A percentile compares a stretch with the other conserved stretches of the same genome.
phyloP scores from a whole-genome alignment of 2,113 vertebrate species.

The Salminus brasiliensis region DNA sequence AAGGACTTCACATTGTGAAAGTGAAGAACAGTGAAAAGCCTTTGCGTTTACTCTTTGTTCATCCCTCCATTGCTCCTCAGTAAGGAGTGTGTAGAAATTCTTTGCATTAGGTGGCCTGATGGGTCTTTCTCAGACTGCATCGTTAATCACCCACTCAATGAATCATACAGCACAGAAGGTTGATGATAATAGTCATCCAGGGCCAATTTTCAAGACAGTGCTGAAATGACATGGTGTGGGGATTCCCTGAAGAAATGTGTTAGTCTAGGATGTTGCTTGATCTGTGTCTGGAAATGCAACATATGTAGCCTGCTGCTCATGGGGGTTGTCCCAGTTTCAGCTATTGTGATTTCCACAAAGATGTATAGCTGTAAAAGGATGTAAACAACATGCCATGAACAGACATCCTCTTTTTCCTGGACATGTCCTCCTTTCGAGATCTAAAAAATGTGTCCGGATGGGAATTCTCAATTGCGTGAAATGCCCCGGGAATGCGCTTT shows the following conservation, averaged over 20 bases:
- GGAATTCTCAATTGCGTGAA: no score
- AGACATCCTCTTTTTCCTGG: no score
- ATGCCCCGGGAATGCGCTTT: no score
- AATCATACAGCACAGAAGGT: background rate
- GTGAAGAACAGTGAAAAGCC: no score
- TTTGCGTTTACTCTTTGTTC: no score
- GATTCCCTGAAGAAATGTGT: background rate
- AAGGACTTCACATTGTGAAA: no score
- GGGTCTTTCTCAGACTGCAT: background rate
- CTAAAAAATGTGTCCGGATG: no score
- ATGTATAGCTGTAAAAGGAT: background rate
- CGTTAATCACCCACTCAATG: background rate
- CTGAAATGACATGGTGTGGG: background rate
- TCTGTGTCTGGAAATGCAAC: background rate
- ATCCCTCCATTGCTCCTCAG: background rate
- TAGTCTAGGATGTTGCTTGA: background rate
- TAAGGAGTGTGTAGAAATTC: background rate
- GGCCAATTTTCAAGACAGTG: background rate
- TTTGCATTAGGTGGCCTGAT: background rate
- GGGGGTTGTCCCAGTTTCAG: no score
- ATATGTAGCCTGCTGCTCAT: no score
- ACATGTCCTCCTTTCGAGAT: no score
- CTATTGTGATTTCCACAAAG: no score
- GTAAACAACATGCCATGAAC: no score
- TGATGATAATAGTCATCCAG: background rate